Evolutionary conservation across 2,797 vertebrate genomes (phyloP), one percentile per base, ranked within the genome.

Genomic region (Myotis planiceps): DNA sequence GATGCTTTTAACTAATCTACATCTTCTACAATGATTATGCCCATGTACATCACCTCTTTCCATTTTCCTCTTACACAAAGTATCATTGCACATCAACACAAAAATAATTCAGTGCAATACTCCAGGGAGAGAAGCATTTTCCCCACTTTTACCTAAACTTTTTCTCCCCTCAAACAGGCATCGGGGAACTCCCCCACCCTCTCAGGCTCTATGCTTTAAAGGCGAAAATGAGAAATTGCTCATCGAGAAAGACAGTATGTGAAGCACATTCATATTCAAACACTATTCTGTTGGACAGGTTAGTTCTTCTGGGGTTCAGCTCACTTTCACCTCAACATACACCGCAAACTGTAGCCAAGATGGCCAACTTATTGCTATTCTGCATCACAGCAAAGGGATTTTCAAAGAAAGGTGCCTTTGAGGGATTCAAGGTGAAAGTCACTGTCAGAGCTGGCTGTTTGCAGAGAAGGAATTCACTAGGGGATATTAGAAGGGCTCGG

Each of bases 361-460:
- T 85, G 83, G 69, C 88, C 80, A 86, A 91, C 88, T 68, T 91
- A 80, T 83, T 97, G 90, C 65, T 88, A 82, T 92, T 96, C 94
- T 75, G 82, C 45, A 7, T 93, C 53, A 29, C 1, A 84, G 76
- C 10, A 42, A 95, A 94, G 80, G 93, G 21, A 29, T 49, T 95
- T 88, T 94, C 29, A 63, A 89, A 88, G 66, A 72, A 96, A 95
- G 82, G 90, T 96, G 32, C 9, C 42, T 92, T 84, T 27, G 96
- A 45, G 85, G 90, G 84, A 91, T 92, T 47, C 21, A 95, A 95
- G 95, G 97, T 84, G 96, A 97, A 95, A 81, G 94, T 92, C 74
- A 1, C 91, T 94, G 93, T 93, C 93, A 69, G 3, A 0, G 1
- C 8, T 9, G 83, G 78, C 88, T 91, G 51, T 93, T 95, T 75